A percentile compares a stretch with the other conserved stretches of the same genome.
Evolutionary conservation across 2,888 invertebrate species (phyloP).

Genomic region (Drosophila anceps): DNA sequence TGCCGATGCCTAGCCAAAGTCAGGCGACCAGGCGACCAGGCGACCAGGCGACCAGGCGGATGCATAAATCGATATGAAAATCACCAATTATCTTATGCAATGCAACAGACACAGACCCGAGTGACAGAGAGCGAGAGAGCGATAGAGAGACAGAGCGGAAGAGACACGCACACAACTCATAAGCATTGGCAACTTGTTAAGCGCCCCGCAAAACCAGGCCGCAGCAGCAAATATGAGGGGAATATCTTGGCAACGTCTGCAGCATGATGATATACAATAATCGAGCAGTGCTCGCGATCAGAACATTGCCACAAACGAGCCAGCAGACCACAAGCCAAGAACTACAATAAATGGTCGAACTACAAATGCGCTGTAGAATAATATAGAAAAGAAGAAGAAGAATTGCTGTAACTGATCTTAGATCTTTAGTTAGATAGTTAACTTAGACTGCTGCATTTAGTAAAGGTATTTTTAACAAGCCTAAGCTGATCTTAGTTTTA

Average conservation of each 20-base stretch:
- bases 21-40: slow-evolving; percentile 34
- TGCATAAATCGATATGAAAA: slow-evolving; percentile 84
- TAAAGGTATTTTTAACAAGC: too few relatives aligned
- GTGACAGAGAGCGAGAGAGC: slow-evolving; percentile 4
- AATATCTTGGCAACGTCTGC: slow-evolving; percentile 10
- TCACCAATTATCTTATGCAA: slow-evolving; percentile 82
- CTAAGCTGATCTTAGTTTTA: too few relatives aligned
- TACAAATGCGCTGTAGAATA: slow-evolving; percentile 24
- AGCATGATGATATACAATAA: slow-evolving; percentile 77
- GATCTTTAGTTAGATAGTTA: too few relatives aligned
- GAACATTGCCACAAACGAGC: slow-evolving; percentile 69
- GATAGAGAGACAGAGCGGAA: slow-evolving; percentile 4
- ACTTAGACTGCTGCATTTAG: too few relatives aligned
- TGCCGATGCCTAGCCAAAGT: slow-evolving; percentile 29
- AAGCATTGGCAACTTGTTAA: slow-evolving; percentile 75
- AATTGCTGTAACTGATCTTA: not conserved
- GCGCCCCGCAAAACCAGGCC: slow-evolving; percentile 44
- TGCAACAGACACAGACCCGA: slow-evolving; percentile 40
- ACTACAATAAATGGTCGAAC: slow-evolving; percentile 15
- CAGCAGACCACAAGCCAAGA: slow-evolving; percentile 33
- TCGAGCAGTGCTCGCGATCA: slow-evolving; percentile 70
- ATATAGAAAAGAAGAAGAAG: not conserved
- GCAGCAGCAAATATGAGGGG: not conserved
- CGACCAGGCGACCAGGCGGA: slow-evolving; percentile 72
- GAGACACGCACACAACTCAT: slow-evolving; percentile 54